Evolutionary conservation across 2,113 vertebrate species (phyloP), one percentile per base, ranked within the genome.

Genomic region (Vanacampus margaritifer): DNA sequence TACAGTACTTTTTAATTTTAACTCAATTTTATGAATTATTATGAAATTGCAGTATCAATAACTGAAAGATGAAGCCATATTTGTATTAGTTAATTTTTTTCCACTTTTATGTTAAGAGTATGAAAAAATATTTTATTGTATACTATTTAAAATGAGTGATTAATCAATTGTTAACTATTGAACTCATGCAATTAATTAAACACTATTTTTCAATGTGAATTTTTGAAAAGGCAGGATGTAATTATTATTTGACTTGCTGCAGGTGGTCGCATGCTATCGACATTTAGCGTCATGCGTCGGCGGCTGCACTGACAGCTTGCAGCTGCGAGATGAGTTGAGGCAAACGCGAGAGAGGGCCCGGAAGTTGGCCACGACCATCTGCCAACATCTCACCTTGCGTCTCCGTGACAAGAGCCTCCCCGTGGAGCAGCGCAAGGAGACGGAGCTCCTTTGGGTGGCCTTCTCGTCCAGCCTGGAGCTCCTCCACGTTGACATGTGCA

Each of bases 401-500:
- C 90, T 94, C 19, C 77, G 91, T 43, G 88, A 94, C 76, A 92
- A 90, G 67, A 79, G 76, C 60, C 80, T 94, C 61, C 79, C 88
- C 0, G 75, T 78, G 41, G 88, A 88, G 37, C 84, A 92, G 51
- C 85, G 91, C 0, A 86, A 73, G 73, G 88, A 91, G 76, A 84
- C 89, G 74, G 93, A 94, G 78, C 87, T 91, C 48, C 90, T 92
- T 12, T 94, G 93, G 93, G 92, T 94, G 74, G 79, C 89, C 64
- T 94, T 94, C 87, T 91, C 91, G 68, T 91, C 90, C 70, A 88
- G 90, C 69, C 75, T 94, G 45, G 93, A 94, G 79, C 90, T 93
- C 37, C 79, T 93, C 28, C 89, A 93, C 16, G 59, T 86, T n/a
- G 93, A 94, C 82, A 91, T 94, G 92, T 90, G 91, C 71, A 93